Conservation (phyloP, 2,797 vertebrate genomes). For the Tragopan temminckii region DNA sequence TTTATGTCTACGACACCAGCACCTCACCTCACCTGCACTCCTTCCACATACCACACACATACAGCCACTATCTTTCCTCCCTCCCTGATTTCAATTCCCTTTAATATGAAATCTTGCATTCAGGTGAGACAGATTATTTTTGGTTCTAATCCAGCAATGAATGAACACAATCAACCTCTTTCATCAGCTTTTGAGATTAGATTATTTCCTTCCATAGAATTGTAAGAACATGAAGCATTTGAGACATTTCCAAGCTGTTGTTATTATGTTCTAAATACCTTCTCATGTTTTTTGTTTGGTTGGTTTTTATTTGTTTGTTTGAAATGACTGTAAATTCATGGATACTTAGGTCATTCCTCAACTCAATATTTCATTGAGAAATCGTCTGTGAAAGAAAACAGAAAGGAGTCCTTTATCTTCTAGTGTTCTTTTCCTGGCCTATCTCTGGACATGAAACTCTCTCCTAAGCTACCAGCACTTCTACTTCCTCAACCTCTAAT, state of each 20-base stretch:
- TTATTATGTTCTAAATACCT: neutral
- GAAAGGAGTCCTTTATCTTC: neutral
- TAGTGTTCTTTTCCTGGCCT: neutral
- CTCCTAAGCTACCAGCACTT: neutral
- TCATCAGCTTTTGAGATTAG: neutral
- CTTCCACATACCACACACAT: neutral
- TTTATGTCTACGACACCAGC: rapidly evolving
- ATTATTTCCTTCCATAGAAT: neutral
- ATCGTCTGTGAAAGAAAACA: neutral
- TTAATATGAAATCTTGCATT: neutral
- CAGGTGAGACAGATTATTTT: neutral
- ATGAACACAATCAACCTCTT: neutral
- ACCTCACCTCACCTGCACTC: neutral
- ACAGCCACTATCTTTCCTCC: neutral
- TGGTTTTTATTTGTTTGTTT: neutral
- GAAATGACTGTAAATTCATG: neutral
- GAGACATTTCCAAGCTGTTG: neutral
- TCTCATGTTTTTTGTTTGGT: neutral
- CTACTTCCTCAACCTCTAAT: neutral
- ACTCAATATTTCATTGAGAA: neutral
- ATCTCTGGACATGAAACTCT: neutral
- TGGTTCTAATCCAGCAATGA: neutral
- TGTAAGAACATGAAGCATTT: neutral
- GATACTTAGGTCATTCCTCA: neutral
- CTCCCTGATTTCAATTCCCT: neutral